These are phyloP conservation scores for Entomobrya proxima DNA, from an alignment of 2,888 invertebrate genomes.

Conservation along the genomic window DNA sequence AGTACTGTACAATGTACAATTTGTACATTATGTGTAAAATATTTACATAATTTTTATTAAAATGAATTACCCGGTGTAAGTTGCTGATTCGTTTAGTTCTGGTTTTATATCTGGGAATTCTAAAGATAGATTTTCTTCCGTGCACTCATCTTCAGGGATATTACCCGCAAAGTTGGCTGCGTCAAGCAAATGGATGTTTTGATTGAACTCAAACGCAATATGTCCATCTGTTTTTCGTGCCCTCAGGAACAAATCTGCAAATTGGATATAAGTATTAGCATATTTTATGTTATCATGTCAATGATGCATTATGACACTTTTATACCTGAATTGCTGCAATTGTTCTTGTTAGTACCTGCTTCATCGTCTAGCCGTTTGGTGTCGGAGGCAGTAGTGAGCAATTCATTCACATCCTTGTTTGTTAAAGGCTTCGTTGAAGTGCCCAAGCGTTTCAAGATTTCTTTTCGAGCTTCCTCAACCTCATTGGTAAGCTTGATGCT, in stretches of 20 bases:
- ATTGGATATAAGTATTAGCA: neutral
- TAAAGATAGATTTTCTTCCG: neutral
- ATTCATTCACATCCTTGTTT: slow-evolving; percentile 16
- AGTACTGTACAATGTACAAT: too few species aligned
- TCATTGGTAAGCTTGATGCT: neutral
- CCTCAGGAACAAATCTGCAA: neutral
- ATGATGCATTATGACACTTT: neutral
- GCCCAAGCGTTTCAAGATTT: slow-evolving; percentile 7
- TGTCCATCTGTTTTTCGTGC: slow-evolving; percentile 13
- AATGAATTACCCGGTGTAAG: neutral
- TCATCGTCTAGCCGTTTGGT: neutral
- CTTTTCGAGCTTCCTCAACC: slow-evolving; percentile 30
- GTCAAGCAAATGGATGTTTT: neutral
- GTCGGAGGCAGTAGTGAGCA: slow-evolving; percentile 20
- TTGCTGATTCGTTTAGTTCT: neutral
- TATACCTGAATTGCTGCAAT: neutral
- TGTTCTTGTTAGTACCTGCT: too few species aligned
- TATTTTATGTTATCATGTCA: neutral
- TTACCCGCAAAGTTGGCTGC: slow-evolving; percentile 5
- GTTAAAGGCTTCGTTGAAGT: slow-evolving; percentile 29
- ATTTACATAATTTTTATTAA: neutral
- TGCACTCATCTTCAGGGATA: slow-evolving; percentile 12
- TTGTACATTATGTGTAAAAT: too few species aligned
- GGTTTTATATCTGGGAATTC: neutral
- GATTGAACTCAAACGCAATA: slow-evolving; percentile 13